Base-by-base conservation (phyloP, 1,140 invertebrate species). In the Ridgeia piscesae region DNA sequence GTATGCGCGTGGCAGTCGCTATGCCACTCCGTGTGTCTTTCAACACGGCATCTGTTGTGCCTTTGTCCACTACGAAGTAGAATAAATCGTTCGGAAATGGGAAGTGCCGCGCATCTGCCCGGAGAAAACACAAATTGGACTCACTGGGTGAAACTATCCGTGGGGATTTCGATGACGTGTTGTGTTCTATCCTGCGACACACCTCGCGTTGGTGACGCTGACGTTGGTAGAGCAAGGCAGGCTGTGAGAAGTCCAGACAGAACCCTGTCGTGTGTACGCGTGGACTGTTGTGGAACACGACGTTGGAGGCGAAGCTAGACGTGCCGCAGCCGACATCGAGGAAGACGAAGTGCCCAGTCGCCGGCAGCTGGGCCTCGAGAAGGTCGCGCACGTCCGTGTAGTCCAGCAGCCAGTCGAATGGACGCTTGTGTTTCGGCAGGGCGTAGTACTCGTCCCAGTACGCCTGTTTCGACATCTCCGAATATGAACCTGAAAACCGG, bases 1-100 rank as follows among this genome's bases (percentile, higher is more conserved):
- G 77, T 92, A 94, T 93, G 9, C 88, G 17, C 48, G 88, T 33
- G 14, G 93, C 91, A 31, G 93, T 92, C 6, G 14, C 17, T 14
- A 92, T 33, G 33, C 94, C 94, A 34, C 92, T 93, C 21, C 34
- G 89, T 88, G 35, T 92, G 33, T 94, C 93, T 92, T 95, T 95
- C 33, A 95, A 89, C 92, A 95, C 88, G n/a, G 94, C 93, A 90
- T 95, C 94, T 92, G 93, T 94, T 4, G 94, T 94, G 21, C 94
- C 94, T 93, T 95, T 95, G 89, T 95, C 94, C 8, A 94, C 92
- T 21, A 94, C 92, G 1, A 94, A 34, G 92, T 95, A 93, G 91
- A 94, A 94, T 31, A 92, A 48, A 31, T 89, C 77, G 33, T 93
- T 88, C 33, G 88, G 50, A 90, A 93, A 94, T 0, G 94, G 94